Evolutionary conservation across 2,797 vertebrate species (phyloP).

Genomic region (Malacoraja senta): DNA sequence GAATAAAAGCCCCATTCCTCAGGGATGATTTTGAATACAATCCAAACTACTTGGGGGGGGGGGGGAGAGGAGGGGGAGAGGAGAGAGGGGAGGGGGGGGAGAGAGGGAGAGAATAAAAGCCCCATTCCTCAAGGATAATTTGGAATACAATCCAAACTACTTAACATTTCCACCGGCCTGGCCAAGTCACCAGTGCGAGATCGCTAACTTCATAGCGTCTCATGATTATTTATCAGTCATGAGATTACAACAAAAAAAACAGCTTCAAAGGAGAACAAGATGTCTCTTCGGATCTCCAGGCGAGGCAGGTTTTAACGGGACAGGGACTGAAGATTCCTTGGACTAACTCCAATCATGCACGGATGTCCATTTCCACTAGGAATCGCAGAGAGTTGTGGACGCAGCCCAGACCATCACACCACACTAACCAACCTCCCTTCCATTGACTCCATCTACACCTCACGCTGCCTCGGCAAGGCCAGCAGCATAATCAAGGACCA

Average conservation of each 20-base stretch:
- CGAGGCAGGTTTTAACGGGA: not conserved
- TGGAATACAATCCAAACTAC: not conserved
- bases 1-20: too few species aligned
- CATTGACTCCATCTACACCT: too few species aligned
- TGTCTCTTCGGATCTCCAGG: constrained; percentile 8
- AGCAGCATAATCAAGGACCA: too few species aligned
- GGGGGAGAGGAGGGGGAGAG: too few species aligned
- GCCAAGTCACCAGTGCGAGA: not conserved
- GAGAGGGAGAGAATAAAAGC: not conserved
- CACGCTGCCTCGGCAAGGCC: too few species aligned
- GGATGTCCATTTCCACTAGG: not conserved
- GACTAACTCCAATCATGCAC: too few species aligned
- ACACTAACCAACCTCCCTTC: too few species aligned
- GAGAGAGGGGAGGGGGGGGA: too few species aligned
- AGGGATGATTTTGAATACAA: too few species aligned
- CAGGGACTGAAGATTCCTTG: not conserved
- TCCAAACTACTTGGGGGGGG: too few species aligned
- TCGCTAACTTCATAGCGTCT: not conserved
- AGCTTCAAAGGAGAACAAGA: constrained; percentile 19
- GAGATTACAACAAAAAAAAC: not conserved
- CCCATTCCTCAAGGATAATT: not conserved
- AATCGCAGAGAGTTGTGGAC: too few species aligned
- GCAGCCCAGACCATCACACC: too few species aligned
- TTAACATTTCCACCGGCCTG: not conserved
- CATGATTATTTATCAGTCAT: constrained; percentile 27